Evolutionary conservation across 2,113 vertebrate genomes (phyloP).

Genomic region (Plectropomus leopardus): DNA sequence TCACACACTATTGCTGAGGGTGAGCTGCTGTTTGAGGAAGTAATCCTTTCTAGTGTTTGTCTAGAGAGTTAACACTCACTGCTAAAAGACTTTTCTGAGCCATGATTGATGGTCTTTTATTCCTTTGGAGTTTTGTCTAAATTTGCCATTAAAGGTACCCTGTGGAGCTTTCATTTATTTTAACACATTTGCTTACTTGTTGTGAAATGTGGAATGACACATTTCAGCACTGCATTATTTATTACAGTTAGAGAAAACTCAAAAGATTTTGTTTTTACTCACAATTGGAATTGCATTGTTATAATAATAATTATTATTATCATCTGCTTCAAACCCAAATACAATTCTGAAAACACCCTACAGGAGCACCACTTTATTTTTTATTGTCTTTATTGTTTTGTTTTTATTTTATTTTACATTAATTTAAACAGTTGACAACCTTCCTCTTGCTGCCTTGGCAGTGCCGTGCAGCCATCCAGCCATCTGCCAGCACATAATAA

Average conservation of each 20-base stretch:
- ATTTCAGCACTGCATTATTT: too few relatives aligned
- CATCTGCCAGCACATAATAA: too few relatives aligned
- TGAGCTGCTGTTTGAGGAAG: not conserved
- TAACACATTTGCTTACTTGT: not conserved
- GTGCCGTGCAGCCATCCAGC: too few relatives aligned
- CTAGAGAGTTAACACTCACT: not conserved
- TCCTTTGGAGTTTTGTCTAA: not conserved
- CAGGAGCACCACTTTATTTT: too few relatives aligned
- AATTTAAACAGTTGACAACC: too few relatives aligned
- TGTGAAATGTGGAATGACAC: too few relatives aligned
- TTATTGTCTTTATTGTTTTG: too few relatives aligned
- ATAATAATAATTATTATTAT: not conserved
- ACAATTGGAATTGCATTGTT: too few relatives aligned
- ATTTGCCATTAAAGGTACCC: not conserved
- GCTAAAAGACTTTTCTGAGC: not conserved
- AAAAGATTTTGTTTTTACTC: too few relatives aligned
- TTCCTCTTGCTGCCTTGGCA: too few relatives aligned
- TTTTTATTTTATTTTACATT: too few relatives aligned
- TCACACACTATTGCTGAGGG: not conserved
- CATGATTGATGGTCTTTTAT: conserved; percentile 3
- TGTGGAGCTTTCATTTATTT: not conserved
- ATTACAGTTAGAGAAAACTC: too few relatives aligned
- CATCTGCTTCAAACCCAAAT: not conserved
- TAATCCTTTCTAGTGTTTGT: conserved; percentile 12
- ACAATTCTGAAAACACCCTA: not conserved